A percentile compares a stretch with the other conserved stretches of the same genome.
phyloP scores from a whole-genome alignment of 2,113 vertebrate species.

The Salvator merianae region DNA sequence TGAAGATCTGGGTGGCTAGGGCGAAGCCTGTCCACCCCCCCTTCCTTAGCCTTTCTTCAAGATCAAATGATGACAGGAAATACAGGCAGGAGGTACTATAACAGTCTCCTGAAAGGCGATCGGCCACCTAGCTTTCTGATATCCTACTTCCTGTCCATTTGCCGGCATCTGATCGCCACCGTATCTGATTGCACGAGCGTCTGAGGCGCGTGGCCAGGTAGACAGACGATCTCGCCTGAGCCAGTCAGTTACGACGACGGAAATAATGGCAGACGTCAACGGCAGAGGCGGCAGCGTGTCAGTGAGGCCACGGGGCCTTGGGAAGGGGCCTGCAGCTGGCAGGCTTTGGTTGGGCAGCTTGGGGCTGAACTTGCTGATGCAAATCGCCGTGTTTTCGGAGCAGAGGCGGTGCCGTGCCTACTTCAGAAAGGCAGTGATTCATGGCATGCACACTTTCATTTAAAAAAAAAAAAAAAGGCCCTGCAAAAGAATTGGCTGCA shows the following conservation, averaged over 20 bases:
- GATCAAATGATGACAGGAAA: constrained; percentile 70
- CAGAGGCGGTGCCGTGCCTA: too few species aligned
- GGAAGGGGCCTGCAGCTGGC: too few species aligned
- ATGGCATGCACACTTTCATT: too few species aligned
- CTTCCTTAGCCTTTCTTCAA: constrained; percentile 51
- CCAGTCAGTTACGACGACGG: too few species aligned
- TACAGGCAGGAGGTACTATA: constrained; percentile 49
- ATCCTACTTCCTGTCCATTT: constrained; percentile 41
- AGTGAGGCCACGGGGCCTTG: too few species aligned
- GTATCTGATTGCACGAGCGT: constrained; percentile 11
- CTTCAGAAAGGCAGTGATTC: too few species aligned
- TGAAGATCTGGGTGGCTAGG: constrained; percentile 44
- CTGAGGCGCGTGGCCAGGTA: constrained; percentile 21
- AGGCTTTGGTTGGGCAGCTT: too few species aligned
- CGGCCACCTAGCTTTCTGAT: constrained; percentile 42
- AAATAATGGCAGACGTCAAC: accelerated
- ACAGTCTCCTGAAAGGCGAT: constrained; percentile 57
- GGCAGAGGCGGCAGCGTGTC: not conserved
- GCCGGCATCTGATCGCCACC: not conserved
- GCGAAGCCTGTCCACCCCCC: not conserved
- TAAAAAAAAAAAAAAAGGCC: too few species aligned
- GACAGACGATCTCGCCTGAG: not conserved
- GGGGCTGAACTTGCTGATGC: not conserved
- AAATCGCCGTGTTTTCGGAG: too few species aligned
- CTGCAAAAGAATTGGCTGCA: too few species aligned